Percentiles rank a stretch among this genome's conserved stretches.
These are phyloP conservation scores for Porites lutea DNA, from an alignment of 64 coral and sea anemone species.

Conservation along the genomic window DNA sequence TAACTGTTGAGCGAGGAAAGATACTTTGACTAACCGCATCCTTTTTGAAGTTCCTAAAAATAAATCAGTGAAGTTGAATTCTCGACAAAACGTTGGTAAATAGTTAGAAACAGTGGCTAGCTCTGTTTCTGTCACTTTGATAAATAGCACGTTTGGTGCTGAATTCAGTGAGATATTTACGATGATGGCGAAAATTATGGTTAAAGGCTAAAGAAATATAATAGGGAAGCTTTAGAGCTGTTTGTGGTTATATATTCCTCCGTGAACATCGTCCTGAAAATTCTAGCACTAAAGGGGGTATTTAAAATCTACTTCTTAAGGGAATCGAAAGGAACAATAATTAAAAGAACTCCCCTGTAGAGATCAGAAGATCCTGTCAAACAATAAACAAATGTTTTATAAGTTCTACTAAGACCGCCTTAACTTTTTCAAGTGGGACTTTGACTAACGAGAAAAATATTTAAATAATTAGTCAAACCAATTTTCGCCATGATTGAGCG, in stretches of 20 bases:
- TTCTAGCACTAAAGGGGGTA: too few relatives aligned
- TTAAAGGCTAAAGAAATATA: slow-evolving; percentile 1
- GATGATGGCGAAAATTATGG: slow-evolving; percentile 25
- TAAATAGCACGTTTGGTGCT: background rate
- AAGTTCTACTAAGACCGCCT: background rate
- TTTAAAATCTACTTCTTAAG: too few relatives aligned
- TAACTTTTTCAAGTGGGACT: background rate
- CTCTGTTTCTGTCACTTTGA: background rate
- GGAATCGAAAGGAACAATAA: too few relatives aligned
- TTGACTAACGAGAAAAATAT: slow-evolving; percentile 4
- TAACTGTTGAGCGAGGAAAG: background rate
- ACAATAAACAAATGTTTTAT: background rate
- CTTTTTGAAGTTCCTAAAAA: background rate
- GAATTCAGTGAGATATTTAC: slow-evolving; percentile 39
- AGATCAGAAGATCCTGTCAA: background rate
- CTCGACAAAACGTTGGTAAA: background rate
- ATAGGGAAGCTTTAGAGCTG: background rate
- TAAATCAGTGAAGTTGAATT: background rate
- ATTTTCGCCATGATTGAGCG: slow-evolving; percentile 22
- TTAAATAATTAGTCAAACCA: background rate
- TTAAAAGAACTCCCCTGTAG: too few relatives aligned
- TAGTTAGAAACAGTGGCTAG: background rate
- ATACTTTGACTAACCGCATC: background rate
- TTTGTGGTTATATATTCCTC: too few relatives aligned
- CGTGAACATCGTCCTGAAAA: too few relatives aligned